Percentiles rank a stretch among this genome's conserved stretches.
Evolutionary conservation across 2,113 vertebrate species (phyloP).

Genomic region (Ardeotis arabs): DNA sequence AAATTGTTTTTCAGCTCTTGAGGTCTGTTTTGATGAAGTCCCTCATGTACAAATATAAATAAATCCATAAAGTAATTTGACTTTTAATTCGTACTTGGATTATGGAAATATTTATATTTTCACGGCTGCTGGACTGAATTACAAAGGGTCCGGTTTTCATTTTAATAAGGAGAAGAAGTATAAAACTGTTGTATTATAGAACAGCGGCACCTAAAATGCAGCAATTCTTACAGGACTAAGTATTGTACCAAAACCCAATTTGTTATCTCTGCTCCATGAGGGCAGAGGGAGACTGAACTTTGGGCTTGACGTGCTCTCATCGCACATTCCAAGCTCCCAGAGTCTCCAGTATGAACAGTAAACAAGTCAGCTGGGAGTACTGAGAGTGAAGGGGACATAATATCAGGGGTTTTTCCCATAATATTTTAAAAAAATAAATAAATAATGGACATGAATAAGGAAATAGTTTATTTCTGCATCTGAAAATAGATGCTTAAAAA

Average conservation of each 20-base stretch:
- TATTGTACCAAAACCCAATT: background rate
- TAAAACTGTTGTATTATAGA: background rate
- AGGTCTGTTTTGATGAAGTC: constrained; percentile 53
- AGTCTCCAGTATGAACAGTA: background rate
- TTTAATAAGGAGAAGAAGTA: background rate
- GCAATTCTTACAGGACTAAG: background rate
- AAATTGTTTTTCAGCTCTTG: constrained; percentile 14
- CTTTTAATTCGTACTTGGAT: constrained; percentile 28
- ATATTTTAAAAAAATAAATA: background rate
- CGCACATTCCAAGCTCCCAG: background rate
- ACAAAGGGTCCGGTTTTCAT: background rate
- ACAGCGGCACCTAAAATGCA: background rate
- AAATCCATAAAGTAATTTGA: constrained; percentile 50
- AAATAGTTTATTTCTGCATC: background rate
- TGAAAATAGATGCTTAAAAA: constrained; percentile 52
- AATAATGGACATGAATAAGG: background rate
- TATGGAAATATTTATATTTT: constrained; percentile 49
- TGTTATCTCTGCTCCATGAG: background rate
- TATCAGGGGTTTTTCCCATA: background rate
- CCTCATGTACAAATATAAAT: constrained; percentile 51
- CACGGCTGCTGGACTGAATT: background rate
- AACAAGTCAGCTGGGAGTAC: background rate
- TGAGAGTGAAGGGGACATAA: background rate
- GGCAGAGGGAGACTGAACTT: background rate
- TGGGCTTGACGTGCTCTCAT: background rate